Evolutionary conservation across 1,140 invertebrate species (phyloP).

Genomic region (Drosophila carrolli): DNA sequence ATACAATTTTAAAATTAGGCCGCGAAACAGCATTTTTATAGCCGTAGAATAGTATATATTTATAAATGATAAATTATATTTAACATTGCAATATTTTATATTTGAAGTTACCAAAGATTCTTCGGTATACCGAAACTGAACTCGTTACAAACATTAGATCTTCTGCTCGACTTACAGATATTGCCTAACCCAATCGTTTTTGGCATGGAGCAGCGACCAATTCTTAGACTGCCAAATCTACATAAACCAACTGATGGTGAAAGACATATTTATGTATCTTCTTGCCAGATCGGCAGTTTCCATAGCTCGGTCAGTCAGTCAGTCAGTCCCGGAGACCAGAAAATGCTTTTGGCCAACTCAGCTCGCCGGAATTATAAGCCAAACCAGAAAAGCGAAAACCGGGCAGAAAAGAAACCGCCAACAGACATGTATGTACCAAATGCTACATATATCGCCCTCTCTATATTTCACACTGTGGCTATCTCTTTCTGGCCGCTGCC

Average conservation of each 20-base stretch:
- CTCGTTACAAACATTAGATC: too few relatives aligned
- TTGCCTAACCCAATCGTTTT: conserved; percentile 43
- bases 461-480: conserved; percentile 11
- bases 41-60: too few relatives aligned
- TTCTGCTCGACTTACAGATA: background rate
- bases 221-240: conserved; percentile 20
- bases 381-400: conserved; percentile 65
- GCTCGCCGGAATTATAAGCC: conserved; percentile 25
- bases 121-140: too few relatives aligned
- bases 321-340: conserved; percentile 38
- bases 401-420: conserved; percentile 40
- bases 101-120: too few relatives aligned
- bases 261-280: conserved; percentile 24
- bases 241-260: conserved; percentile 23
- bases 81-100: too few relatives aligned
- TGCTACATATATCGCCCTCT: conserved; percentile 2
- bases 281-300: conserved; percentile 50
- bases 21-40: too few relatives aligned
- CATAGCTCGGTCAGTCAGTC: conserved; percentile 58
- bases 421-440: conserved; percentile 25
- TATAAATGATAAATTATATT: too few relatives aligned
- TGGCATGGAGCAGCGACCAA: conserved; percentile 15
- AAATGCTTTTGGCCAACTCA: conserved; percentile 39
- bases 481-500: conserved; percentile 18
- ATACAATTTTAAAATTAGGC: too few relatives aligned